Percentiles rank a stretch among this genome's conserved stretches.
Conservation (phyloP, 53 echinoderm and acorn worm species). For the Stichopus horrens region DNA sequence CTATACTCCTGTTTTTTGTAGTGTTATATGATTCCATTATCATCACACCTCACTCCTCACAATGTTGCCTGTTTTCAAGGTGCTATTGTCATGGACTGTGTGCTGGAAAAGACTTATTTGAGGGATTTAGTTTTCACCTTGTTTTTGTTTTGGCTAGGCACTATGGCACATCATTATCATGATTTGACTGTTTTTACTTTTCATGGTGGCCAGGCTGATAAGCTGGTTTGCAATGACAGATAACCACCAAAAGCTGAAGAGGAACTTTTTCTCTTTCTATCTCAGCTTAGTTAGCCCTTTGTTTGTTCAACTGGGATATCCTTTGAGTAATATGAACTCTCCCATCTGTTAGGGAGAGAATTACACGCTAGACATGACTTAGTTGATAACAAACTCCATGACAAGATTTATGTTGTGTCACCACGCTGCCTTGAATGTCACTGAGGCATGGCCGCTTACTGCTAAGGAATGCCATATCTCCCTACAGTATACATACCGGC, state of each 20-base stretch:
- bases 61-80: too few relatives aligned
- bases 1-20: too few relatives aligned
- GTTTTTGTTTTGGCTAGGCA: too few relatives aligned
- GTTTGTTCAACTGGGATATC: conserved; percentile 41
- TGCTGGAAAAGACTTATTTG: too few relatives aligned
- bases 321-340: not conserved
- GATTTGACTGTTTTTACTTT: too few relatives aligned
- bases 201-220: not conserved
- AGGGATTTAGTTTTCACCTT: too few relatives aligned
- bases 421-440: conserved; percentile 10
- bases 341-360: not conserved
- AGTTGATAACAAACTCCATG: not conserved
- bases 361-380: not conserved
- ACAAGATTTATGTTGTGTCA: conserved; percentile 14
- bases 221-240: not conserved
- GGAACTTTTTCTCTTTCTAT: too few relatives aligned
- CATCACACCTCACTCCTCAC: too few relatives aligned
- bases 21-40: too few relatives aligned
- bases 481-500: not conserved
- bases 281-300: not conserved
- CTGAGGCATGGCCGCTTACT: conserved; percentile 12
- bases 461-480: conserved; percentile 22
- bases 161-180: too few relatives aligned
- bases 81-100: too few relatives aligned
- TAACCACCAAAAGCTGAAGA: too few relatives aligned